A percentile compares a stretch with the other conserved stretches of the same genome.
Evolutionary conservation across 2,113 vertebrate species (phyloP).

Genomic region (Planiliza haematocheilus): DNA sequence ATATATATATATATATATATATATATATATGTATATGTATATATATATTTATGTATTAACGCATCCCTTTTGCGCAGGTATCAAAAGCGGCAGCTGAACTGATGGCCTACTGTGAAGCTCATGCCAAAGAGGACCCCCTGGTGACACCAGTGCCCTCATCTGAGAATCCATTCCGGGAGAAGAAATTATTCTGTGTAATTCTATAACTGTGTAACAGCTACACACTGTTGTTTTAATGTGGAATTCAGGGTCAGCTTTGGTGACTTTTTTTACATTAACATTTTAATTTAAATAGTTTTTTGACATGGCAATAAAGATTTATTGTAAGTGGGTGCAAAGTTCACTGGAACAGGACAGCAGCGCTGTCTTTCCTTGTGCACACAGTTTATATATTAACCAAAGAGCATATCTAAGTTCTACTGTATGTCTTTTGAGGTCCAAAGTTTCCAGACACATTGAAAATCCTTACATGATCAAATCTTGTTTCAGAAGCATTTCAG

Average conservation of each 20-base stretch:
- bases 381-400: slow-evolving; percentile 79
- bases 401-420: not conserved
- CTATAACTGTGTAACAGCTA: slow-evolving; percentile 73
- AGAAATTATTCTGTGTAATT: slow-evolving; percentile 88
- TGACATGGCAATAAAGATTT: slow-evolving; percentile 69
- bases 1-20: not conserved
- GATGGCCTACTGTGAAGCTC: slow-evolving; percentile 89
- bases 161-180: slow-evolving; percentile 91
- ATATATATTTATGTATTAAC: not conserved
- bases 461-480: too few relatives aligned
- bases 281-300: slow-evolving; percentile 28
- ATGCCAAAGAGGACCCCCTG: slow-evolving; percentile 89
- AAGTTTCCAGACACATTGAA: not conserved
- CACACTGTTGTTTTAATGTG: slow-evolving; percentile 1
- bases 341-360: slow-evolving; percentile 37
- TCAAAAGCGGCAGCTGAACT: slow-evolving; percentile 91
- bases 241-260: not conserved
- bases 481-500: too few relatives aligned
- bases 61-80: slow-evolving; percentile 78
- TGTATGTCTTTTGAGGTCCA: not conserved
- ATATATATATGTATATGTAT: not conserved
- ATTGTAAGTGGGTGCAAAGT: slow-evolving; percentile 74
- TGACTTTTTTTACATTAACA: slow-evolving; percentile 6
- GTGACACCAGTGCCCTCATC: slow-evolving; percentile 85
- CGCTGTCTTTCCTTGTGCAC: slow-evolving; percentile 34